Evolutionary conservation across 1,140 invertebrate species (phyloP), one percentile per base, ranked within the genome.

Genomic region (Carcinoscorpius rotundicauda): DNA sequence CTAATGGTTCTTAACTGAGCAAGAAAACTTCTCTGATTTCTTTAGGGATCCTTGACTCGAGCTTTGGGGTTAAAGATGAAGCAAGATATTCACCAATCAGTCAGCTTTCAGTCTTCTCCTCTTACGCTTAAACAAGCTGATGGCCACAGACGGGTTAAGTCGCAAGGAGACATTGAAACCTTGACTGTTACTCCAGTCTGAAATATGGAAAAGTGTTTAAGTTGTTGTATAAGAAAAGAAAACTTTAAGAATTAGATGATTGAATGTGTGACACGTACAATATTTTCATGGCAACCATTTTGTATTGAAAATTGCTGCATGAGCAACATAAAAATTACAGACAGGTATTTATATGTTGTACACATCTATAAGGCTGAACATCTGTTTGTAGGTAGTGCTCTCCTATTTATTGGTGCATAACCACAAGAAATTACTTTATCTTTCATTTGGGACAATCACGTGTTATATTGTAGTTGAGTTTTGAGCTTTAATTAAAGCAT

Each of bases 41-140:
- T 79, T 56, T 79, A 89, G 87, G 87, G 87, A 57, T 88, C 87
- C 53, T 79, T 89, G 72, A 86, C 85, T 64, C 80, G 86, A 68
- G 87, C 86, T 9, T 80, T 90, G 53, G 86, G 87, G 52, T 76
- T 87, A 10, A 83, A 83, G 67, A 78, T 82, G 3, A 84, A 85
- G 69, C 83, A 76, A 64, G 78, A 78, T 57, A 65, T 80, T 50
- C 69, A 70, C 50, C 68, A 68, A 48, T 48, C 59, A 60, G 49
- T 61, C 64, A 64, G 49, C 64, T 57, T 53, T 59, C 58, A 64
- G 61, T 55, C 56, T 4, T 80, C 73, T 75, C 80, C 56, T 6
- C 4, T 29, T 5, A 11, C 48, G 48, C 56, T 29, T 11, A 57
- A 75, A 68, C 74, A 73, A 52, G 83, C 83, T 82, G 69, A 82